Evolutionary conservation across 1,140 invertebrate species (phyloP), one percentile per base, ranked within the genome.

Genomic region (Papilio xuthus): DNA sequence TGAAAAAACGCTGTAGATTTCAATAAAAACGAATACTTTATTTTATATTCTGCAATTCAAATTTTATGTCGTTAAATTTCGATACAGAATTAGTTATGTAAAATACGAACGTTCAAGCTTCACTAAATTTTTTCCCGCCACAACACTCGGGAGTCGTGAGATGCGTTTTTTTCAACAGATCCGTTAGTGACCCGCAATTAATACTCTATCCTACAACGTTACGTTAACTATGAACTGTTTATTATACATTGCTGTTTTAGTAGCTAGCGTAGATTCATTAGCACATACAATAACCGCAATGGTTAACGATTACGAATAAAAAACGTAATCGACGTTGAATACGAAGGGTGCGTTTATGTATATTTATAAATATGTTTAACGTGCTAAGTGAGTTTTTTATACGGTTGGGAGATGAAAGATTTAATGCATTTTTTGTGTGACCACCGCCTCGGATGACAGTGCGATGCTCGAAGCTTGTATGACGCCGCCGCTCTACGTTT

Each of bases 71-170:
- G 10, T 73, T 15, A 12, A 44, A 44, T 26, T 78, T 8, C 15
- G 20, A 3, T 47, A 77, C 67, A 32, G 79, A 72, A 80, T 74
- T 42, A 32, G n/a, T 18, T 26, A 32, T 50, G 37, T 18, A 53
- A 41, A 28, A 26, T 63, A 7, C 18, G 28, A 32, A 28, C 75
- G 72, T 78, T 74, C 80, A 69, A n/a, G 70, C 82, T 85, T 84
- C 70, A 32, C 78, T 56, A 76, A 72, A 81, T 83, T 88, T 86
- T 89, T 86, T 78, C 78, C 53, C 42, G 78, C 60, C 79, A 83
- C 81, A 81, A 86, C 88, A 82, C 84, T 87, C 84, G 84, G 86
- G 84, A 87, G 85, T 88, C 89, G 88, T 89, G 89, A 89, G 84
- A 84, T 86, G 73, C 80, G 80, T 88, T 89, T 88, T 90, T 90